These are phyloP conservation scores for Passer montanus DNA, from an alignment of 2,113 vertebrate species.

Conservation along the genomic window DNA sequence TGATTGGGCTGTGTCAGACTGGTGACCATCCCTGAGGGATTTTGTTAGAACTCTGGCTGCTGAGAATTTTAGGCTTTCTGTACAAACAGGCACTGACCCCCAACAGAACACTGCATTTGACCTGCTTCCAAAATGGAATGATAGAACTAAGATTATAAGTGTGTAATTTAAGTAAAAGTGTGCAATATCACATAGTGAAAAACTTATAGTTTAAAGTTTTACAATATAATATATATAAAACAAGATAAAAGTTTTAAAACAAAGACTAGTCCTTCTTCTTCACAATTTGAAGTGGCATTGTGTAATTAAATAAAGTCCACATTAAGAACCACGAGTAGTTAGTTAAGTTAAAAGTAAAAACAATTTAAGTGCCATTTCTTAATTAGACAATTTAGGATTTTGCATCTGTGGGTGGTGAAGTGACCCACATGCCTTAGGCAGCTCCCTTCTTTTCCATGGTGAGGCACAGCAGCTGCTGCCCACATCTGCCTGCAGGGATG, in stretches of 20 bases:
- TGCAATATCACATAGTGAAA: not conserved
- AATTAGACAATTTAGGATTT: not conserved
- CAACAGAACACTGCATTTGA: not conserved
- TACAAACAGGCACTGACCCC: not conserved
- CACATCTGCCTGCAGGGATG: not conserved
- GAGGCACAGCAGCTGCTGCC: not conserved
- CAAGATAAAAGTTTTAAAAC: not conserved
- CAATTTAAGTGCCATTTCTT: not conserved
- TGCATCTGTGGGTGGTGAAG: not conserved
- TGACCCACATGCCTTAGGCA: too few relatives aligned
- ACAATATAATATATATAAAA: not conserved
- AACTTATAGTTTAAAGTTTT: not conserved
- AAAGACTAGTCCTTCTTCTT: not conserved
- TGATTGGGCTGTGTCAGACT: not conserved
- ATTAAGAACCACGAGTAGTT: not conserved
- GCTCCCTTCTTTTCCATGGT: not conserved
- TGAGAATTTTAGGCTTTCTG: not conserved
- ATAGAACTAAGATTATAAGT: not conserved
- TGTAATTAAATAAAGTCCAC: not conserved
- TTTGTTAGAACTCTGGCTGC: not conserved
- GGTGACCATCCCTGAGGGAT: not conserved
- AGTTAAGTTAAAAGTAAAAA: not conserved
- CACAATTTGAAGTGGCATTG: not conserved
- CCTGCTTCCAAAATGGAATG: not conserved
- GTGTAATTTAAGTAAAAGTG: not conserved